Evolutionary conservation across 2,888 invertebrate genomes (phyloP).

Genomic region (Hoplodrina ambigua): DNA sequence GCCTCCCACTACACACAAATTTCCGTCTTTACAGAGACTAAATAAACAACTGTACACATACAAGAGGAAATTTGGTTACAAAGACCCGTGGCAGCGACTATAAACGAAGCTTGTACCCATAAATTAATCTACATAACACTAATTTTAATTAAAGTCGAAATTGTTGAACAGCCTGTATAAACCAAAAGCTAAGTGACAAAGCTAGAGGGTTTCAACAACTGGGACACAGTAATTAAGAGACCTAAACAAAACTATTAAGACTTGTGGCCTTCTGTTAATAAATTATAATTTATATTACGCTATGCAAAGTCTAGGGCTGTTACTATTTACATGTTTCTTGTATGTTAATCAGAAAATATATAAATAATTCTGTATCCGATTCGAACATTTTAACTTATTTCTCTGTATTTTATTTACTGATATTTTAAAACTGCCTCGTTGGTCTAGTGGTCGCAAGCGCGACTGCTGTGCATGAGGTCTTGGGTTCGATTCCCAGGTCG

Average conservation of each 20-base stretch:
- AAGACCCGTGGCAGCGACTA: not conserved
- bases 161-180: constrained; percentile 38
- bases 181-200: constrained; percentile 51
- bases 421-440: too few relatives aligned
- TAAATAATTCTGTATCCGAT: too few relatives aligned
- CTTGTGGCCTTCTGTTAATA: constrained; percentile 51
- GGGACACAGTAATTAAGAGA: constrained; percentile 63
- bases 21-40: not conserved
- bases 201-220: constrained; percentile 51
- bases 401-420: not conserved
- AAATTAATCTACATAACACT: constrained; percentile 40
- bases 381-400: not conserved
- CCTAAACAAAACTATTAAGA: constrained; percentile 66
- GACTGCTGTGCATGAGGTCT: too few relatives aligned
- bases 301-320: constrained; percentile 24
- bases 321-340: constrained; percentile 4
- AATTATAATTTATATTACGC: constrained; percentile 48
- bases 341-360: not conserved
- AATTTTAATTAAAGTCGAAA: constrained; percentile 50
- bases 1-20: not conserved
- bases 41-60: not conserved
- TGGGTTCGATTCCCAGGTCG: too few relatives aligned
- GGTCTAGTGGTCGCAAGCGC: too few relatives aligned
- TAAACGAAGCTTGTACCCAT: constrained; percentile 27
- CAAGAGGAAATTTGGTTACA: constrained; percentile 22